A percentile compares a stretch with the other conserved stretches of the same genome.
Conservation (phyloP, 53 echinoderm and acorn worm genomes). For the Apostichopus leukothele region DNA sequence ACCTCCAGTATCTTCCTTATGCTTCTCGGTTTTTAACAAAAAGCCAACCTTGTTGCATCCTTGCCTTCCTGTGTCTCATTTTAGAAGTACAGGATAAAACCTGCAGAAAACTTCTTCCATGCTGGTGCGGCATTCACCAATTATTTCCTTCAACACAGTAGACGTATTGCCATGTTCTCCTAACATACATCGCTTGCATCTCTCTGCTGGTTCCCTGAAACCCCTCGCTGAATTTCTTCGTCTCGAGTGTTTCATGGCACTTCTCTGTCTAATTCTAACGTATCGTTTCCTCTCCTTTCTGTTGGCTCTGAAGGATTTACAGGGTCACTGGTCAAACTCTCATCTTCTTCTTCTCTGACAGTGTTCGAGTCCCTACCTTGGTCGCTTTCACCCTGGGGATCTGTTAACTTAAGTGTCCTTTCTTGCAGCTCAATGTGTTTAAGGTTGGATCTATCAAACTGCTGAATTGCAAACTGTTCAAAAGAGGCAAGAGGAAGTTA, state of each 20-base stretch:
- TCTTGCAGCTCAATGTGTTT: conserved; percentile 62
- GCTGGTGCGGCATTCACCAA: too few species aligned
- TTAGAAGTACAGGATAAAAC: too few species aligned
- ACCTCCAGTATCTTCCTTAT: too few species aligned
- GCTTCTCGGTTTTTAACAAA: too few species aligned
- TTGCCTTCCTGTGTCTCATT: too few species aligned
- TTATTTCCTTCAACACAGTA: too few species aligned
- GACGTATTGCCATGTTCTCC: too few species aligned
- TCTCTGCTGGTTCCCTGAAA: too few species aligned
- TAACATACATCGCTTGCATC: too few species aligned
- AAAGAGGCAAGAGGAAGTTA: too few species aligned
- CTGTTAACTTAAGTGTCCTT: neutral
- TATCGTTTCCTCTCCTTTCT: neutral
- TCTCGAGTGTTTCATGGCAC: neutral
- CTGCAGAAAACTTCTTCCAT: too few species aligned
- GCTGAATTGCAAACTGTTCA: conserved; percentile 61
- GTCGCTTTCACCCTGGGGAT: neutral
- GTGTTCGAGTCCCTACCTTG: neutral
- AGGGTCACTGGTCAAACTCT: neutral
- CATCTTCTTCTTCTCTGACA: neutral
- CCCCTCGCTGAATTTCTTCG: neutral
- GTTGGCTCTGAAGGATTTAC: neutral
- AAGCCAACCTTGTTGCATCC: too few species aligned
- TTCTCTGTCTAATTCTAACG: neutral
- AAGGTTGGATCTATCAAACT: conserved; percentile 60